Evolutionary conservation across 2,888 invertebrate species (phyloP), one percentile per base, ranked within the genome.

Genomic region (Drosophila colorata): DNA sequence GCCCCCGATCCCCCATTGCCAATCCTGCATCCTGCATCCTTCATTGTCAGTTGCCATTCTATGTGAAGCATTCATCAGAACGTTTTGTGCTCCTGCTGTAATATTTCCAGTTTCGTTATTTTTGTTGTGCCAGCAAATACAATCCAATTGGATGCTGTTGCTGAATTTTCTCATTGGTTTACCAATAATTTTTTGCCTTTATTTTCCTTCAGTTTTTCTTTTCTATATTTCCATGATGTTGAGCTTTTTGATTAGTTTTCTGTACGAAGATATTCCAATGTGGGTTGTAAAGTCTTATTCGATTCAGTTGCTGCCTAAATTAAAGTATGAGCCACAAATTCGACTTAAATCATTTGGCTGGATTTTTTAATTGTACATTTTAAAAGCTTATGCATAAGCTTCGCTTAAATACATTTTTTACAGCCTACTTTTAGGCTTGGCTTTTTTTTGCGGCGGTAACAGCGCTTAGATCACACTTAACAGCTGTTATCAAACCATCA

Each of bases 181-280:
- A 67, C 66, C 74, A 77, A 81, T 80, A 80, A 65, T 76, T 67
- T 67, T 61, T 60, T 47, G 48, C 38, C 59, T 48, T 75, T 25
- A 14, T 75, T 58, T 55, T 61, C 38, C 5, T 44, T 43, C 56
- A 43, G 25, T 25, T 43, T 56, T 68, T 40, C 40, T 38, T 70
- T 28, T 4, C 11, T 28, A 35, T 58, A 37, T 64, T 41, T 70
- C 14, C 14, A 43, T 33, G 23, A 23, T 33, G 43, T 76, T 80
- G 80, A 68, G 74, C 43, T 69, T 74, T 80, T 80, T 78, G 80
- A 80, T 80, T 80, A 80, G 80, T 74, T 80, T 80, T 68, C 48
- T 58, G 33, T 38, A 49, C 55, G 23, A 56, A 48, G n/a, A 40
- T 71, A 69, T 78, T 59, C 49, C 52, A 61, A 49, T 57, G 43